Evolutionary conservation across 2,797 vertebrate genomes (phyloP).

Genomic region (Sebastes iracundus): DNA sequence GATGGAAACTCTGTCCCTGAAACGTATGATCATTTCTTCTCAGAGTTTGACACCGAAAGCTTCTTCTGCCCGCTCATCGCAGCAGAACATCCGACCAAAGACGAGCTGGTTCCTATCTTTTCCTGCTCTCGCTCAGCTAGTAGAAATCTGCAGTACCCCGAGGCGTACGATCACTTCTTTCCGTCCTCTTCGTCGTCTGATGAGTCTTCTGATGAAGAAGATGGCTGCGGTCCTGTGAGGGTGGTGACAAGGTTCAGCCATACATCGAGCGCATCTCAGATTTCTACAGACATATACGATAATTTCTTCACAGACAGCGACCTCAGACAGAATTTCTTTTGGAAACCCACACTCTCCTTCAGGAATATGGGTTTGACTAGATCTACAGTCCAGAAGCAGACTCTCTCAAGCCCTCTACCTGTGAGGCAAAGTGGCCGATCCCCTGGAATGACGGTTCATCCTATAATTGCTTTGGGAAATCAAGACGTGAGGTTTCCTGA

Average conservation of each 20-base stretch:
- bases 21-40: slow-evolving; percentile 91
- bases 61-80: slow-evolving; percentile 70
- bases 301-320: slow-evolving; percentile 78
- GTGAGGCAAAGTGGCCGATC: slow-evolving; percentile 24
- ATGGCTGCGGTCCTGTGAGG: slow-evolving; percentile 53
- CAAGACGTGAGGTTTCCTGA: slow-evolving; percentile 58
- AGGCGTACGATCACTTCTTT: slow-evolving; percentile 90
- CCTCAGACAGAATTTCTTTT: slow-evolving; percentile 71
- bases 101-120: slow-evolving; percentile 68
- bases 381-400: slow-evolving; percentile 27
- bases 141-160: slow-evolving; percentile 83
- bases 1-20: slow-evolving; percentile 83
- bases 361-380: slow-evolving; percentile 64
- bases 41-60: slow-evolving; percentile 83
- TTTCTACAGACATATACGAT: slow-evolving; percentile 83
- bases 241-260: slow-evolving; percentile 69
- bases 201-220: slow-evolving; percentile 79
- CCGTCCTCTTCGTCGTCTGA: slow-evolving; percentile 78
- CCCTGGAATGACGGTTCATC: slow-evolving; percentile 21
- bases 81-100: slow-evolving; percentile 34
- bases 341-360: slow-evolving; percentile 77
- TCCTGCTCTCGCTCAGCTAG: slow-evolving; percentile 67
- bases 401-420: slow-evolving; percentile 14
- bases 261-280: slow-evolving; percentile 24
- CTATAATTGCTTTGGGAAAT: slow-evolving; percentile 48